Conservation (phyloP, 2,113 vertebrate genomes). For the Natator depressus region DNA sequence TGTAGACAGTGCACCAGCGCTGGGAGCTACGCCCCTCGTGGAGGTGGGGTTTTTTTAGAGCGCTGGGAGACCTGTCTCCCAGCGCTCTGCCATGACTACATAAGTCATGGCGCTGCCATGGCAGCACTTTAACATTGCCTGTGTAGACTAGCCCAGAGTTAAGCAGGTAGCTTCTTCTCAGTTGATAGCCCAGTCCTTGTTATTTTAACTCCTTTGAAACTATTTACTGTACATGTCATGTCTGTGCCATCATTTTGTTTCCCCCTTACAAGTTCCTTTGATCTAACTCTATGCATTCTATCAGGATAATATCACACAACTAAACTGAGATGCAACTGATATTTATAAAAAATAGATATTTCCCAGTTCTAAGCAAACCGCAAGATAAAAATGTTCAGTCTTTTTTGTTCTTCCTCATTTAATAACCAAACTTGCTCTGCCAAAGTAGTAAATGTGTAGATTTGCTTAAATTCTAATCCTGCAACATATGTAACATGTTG, state of each 20-base stretch:
- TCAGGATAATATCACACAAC: not conserved
- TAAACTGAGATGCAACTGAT: not conserved
- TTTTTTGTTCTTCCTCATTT: not conserved
- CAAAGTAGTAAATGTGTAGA: not conserved
- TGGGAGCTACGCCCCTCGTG: no score
- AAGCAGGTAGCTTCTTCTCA: not conserved
- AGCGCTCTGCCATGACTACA: no score
- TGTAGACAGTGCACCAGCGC: no score
- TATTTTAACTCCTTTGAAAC: not conserved
- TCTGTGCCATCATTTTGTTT: not conserved
- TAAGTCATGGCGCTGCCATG: no score
- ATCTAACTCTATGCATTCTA: not conserved
- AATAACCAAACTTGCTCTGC: not conserved
- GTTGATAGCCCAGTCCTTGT: not conserved
- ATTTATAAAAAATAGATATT: not conserved
- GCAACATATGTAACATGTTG: accelerated
- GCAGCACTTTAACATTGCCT: no score
- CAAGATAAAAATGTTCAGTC: not conserved
- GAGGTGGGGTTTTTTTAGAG: no score
- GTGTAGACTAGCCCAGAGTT: no score
- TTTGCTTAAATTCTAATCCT: not conserved
- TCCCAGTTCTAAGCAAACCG: not conserved
- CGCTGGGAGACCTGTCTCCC: no score
- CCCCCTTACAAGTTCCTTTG: not conserved
- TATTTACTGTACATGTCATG: not conserved